Base-by-base conservation (phyloP, 2,888 invertebrate genomes). In the Xestoiulus laeticollis region DNA sequence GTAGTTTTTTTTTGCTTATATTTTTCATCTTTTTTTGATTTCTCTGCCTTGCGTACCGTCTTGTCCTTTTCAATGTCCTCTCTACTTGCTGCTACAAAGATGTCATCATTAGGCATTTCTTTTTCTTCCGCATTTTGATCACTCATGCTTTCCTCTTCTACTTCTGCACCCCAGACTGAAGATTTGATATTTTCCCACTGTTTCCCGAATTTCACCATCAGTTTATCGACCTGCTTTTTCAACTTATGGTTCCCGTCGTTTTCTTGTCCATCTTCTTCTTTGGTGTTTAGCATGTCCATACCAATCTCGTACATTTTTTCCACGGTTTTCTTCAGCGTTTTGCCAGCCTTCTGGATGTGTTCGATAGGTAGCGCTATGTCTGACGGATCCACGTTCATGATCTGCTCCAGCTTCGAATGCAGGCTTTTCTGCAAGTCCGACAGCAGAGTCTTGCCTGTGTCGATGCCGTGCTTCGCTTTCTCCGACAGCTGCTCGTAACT, bases 241-340 rank as follows among this genome's bases (percentile, higher is more conserved):
- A 87, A 30, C 59, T 87, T 87, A 26, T 68, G 68, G 30, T 38
- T 83, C 4, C 22, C 83, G 3, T 22, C 82, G 30, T 12, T 85
- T 26, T 32, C 68, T 38, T 16, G 32, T 14, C 38, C 32, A 30
- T 84, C 44, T 12, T 26, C 85, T 32, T 26, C 12, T 59, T 48
- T 32, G 16, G 48, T 26, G 22, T 43, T 30, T 1, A 87, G 44
- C 53, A 43, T 83, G 16, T 85, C 87, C 44, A 32, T 44, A 0
- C 87, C 87, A n/a, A 87, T 59, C 22, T 33, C 48, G 53, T 87
- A 85, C 85, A 87, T 33, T 85, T 87, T 87, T 16, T 30, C 33
- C 30, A 87, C 53, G 0, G 85, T 85, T 32, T 30, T 43, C 22
- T 38, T 85, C 32, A 87, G n/a, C 5, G 59, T 44, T 5, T 87